Base-by-base conservation (phyloP, 1,140 invertebrate species). In the Drosophila hydei region DNA sequence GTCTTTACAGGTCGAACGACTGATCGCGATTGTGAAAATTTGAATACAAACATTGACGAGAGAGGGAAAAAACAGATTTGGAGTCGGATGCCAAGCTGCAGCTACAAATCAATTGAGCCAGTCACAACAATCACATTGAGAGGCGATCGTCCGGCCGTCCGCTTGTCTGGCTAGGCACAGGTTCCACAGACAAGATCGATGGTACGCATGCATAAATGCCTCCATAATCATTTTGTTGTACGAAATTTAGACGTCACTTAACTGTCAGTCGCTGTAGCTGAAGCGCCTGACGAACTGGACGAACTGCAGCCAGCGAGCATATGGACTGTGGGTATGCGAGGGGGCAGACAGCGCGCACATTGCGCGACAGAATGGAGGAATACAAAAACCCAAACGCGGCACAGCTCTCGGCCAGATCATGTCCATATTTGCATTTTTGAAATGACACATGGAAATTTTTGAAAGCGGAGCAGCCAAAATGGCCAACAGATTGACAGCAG, bases 361-460 rank as follows among this genome's bases (percentile, higher is more conserved):
- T 21, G 19, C 19, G 33, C 27, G 51, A 27, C 48, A 58, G 52
- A 56, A 59, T 36, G 40, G 59, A 25, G 14, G 48, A 50, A 56
- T 40, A 38, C 42, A 71, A 59, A 56, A 64, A 50, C 42, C 40
- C 51, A 58, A 48, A 48, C 14, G 51, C 50, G 19, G 19, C 52
- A 33, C 30, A 43, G 23, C 18, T 45, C 18, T 12, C 47, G 36
- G 58, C 75, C 83, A 88, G 84, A 88, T 88, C 83, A 88, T 88
- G 83, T 88, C 83, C 83, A 88, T 88, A 88, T 88, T 88, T 88
- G 83, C 83, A 88, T 88, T 88, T 83, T 78, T 88, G 83, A 88
- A 88, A 88, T 88, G 83, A 88, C 83, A 88, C 83, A 88, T 88
- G 83, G 83, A 88, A 83, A 88, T 88, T 85, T 79, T 85, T 75